Conservation (phyloP, 1,140 invertebrate genomes). For the Bombus fervidus region DNA sequence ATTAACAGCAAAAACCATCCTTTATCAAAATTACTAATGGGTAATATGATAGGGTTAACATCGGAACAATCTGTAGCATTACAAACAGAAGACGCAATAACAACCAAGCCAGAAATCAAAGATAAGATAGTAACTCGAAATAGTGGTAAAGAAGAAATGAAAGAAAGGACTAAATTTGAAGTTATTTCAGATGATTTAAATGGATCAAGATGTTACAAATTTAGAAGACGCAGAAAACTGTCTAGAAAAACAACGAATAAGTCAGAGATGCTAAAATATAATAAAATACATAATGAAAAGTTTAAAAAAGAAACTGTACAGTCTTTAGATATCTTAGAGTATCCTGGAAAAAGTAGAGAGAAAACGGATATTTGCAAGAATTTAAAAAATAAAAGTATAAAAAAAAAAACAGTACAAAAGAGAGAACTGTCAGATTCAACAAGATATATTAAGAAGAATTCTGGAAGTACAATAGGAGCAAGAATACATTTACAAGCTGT, state of each 20-base stretch:
- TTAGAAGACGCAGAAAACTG: conserved; percentile 43
- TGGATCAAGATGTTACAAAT: conserved; percentile 44
- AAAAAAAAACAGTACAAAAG: neutral
- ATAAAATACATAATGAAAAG: conserved; percentile 28
- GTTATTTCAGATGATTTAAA: conserved; percentile 36
- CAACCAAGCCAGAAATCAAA: conserved; percentile 9
- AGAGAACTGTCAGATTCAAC: neutral
- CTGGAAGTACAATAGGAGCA: conserved; percentile 29
- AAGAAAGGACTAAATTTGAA: conserved; percentile 44
- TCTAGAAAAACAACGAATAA: conserved; percentile 51
- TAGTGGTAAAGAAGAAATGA: conserved; percentile 9
- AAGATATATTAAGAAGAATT: conserved; percentile 5
- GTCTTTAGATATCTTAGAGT: neutral
- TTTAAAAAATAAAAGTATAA: neutral
- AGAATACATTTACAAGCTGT: conserved; percentile 42
- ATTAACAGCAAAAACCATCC: conserved; percentile 76
- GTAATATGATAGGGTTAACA: conserved; percentile 76
- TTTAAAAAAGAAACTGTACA: neutral
- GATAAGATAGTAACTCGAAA: neutral
- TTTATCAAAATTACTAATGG: conserved; percentile 77
- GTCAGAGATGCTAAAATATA: conserved; percentile 32
- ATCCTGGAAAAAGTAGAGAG: neutral
- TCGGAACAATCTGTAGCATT: conserved; percentile 64
- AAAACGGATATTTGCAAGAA: neutral
- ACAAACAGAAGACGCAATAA: neutral